These are phyloP conservation scores for Pithys albifrons DNA, from an alignment of 2,113 vertebrate genomes.

Conservation along the genomic window DNA sequence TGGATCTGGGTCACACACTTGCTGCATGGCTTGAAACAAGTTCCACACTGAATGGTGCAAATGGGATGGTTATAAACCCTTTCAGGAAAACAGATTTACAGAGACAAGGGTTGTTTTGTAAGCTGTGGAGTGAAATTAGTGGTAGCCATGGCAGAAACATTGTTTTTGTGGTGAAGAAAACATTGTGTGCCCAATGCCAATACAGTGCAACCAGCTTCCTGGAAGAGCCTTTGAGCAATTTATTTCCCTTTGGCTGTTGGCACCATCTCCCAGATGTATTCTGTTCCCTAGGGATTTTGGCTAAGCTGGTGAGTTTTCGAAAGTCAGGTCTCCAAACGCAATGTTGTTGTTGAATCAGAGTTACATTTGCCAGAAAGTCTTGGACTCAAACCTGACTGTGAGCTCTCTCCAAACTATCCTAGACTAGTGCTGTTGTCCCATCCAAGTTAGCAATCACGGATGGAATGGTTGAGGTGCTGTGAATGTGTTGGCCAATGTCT, in stretches of 20 bases:
- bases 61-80: not conserved
- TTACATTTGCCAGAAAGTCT: not conserved
- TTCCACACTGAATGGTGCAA: not conserved
- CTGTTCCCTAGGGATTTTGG: not conserved
- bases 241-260: not conserved
- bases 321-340: not conserved
- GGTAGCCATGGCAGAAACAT: not conserved
- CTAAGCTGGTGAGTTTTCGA: not conserved
- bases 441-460: not conserved
- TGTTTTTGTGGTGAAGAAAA: constrained; percentile 20
- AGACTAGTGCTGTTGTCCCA: not conserved
- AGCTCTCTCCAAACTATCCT: not conserved
- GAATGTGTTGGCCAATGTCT: not conserved
- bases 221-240: not conserved
- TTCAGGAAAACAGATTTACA: not conserved
- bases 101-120: not conserved
- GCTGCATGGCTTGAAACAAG: fast-evolving
- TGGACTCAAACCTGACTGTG: not conserved
- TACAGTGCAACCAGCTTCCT: not conserved
- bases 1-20: not conserved
- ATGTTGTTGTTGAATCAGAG: not conserved
- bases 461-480: not conserved
- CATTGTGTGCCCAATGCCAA: not conserved
- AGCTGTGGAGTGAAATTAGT: not conserved
- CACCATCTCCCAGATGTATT: not conserved